These are phyloP conservation scores for Poicephalus meyeri DNA, from an alignment of 2,113 vertebrate genomes.

Conservation along the genomic window DNA sequence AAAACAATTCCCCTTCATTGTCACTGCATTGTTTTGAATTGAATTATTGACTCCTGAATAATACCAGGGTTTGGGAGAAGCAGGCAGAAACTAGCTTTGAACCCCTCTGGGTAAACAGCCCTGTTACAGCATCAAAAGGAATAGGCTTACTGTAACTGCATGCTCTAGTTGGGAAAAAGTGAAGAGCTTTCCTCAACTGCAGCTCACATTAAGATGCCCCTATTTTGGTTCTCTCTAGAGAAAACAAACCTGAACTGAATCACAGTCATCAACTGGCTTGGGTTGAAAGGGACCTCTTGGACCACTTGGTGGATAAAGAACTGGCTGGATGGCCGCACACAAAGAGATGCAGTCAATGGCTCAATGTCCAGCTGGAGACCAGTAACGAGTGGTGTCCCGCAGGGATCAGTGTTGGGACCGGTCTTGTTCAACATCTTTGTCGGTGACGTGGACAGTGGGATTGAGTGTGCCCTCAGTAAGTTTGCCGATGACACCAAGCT, in stretches of 20 bases:
- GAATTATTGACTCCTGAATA: slow-evolving; percentile 29
- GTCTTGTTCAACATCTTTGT: too few species aligned
- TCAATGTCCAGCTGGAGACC: too few species aligned
- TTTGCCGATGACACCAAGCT: too few species aligned
- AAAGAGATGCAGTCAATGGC: too few species aligned
- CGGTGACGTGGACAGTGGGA: too few species aligned
- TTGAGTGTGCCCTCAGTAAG: too few species aligned
- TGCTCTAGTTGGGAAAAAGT: not conserved
- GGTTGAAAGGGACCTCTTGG: not conserved
- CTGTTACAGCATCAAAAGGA: not conserved
- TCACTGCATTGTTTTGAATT: slow-evolving; percentile 14
- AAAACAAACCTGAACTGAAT: not conserved
- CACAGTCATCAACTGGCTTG: not conserved
- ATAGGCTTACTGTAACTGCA: not conserved
- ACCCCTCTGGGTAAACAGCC: not conserved
- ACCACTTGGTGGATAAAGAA: too few species aligned
- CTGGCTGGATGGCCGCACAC: too few species aligned
- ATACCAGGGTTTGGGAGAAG: not conserved
- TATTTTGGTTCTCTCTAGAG: not conserved
- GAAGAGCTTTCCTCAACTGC: not conserved
- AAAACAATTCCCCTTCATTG: not conserved
- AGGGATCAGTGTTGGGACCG: too few species aligned
- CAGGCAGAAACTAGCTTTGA: not conserved
- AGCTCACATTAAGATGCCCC: not conserved
- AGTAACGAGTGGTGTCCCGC: too few species aligned